Evolutionary conservation across 2,888 invertebrate species (phyloP), one percentile per base, ranked within the genome.

Genomic region (Pollenia amentaria): DNA sequence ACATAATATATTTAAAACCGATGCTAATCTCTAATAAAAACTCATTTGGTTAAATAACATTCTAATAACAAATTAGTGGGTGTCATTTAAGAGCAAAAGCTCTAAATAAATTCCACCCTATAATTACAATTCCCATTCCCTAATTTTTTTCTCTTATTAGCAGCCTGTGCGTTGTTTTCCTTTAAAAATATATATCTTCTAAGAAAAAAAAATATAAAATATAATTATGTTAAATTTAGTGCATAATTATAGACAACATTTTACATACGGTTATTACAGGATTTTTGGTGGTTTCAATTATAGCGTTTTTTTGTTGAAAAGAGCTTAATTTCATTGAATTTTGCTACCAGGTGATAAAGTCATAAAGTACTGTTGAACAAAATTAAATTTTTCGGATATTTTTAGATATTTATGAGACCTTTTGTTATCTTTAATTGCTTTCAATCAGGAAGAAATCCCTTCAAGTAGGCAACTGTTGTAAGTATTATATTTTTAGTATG

Each of bases 221-320:
- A n/a, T 81, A 87, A 87, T 85, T 69, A 87, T 48, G n/a, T 69
- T 55, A 82, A 73, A 77, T 88, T 84, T 83, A 82, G 69, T 79
- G 82, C 78, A 67, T 76, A 85, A 81, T 88, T 88, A 84, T 12
- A 65, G 81, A 69, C 79, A 42, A 42, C 1, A 65, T 42, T 48
- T 29, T 29, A n/a, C 46, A 57, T 38, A 65, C 21, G 48, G n/a
- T 3, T 62, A 12, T 48, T 67, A 55, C 21, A 62, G 7, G 11
- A 18, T 48, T 51, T 42, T 62, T 29, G 16, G 12, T 42, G 46
- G 14, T 65, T 70, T 29, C 38, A 72, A 77, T 70, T 29, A 44
- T 6, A 29, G 11, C 42, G 53, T 11, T 65, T 21, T 7, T 4
- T 44, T 40, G 40, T 10, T 46, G 12, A 40, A 14, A 40, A 16